Evolutionary conservation across 1,140 invertebrate species (phyloP), one percentile per base, ranked within the genome.

Genomic region (Ceratina australensis): DNA sequence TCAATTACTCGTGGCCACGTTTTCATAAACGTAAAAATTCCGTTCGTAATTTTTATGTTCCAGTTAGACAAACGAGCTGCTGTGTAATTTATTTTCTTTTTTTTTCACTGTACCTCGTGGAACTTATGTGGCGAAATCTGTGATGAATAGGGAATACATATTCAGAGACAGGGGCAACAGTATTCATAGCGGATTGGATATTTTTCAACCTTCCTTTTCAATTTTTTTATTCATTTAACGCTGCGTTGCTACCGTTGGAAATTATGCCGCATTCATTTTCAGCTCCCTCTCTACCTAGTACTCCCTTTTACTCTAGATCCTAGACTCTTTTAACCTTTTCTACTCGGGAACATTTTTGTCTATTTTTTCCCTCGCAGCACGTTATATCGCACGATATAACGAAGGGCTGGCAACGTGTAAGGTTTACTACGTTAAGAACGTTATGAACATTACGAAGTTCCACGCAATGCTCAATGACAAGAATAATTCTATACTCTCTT

Each of bases 181-280:
- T 74, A 49, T 66, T 54, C 63, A 22, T 13, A 18, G 22, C 72
- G 50, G 42, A 26, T 56, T 33, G 63, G 20, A 66, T 66, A 42
- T 22, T 66, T 74, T 57, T 66, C 52, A 56, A n/a, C 52, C 52
- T 66, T 54, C 63, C 61, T 28, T 74, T 65, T 26, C 26, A 47
- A 56, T 26, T 64, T 74, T 42, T 42, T 42, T 22, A 56, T 74
- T 65, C 60, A 66, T 10, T 65, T 65, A 65, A 24, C 20, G 18
- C 42, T 16, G 12, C 42, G 63, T 65, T 24, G 33, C 28, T 22
- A 49, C 63, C 42, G 57, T 72, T 47, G 56, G 22, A 72, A 60
- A 60, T 59, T 33, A 42, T 20, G 16, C 42, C 47, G 47, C 63
- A 49, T 49, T 65, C 63, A 13, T 49, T 65, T 47, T 47, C 63